Evolutionary conservation across 2,113 vertebrate species (phyloP).

Genomic region (Lepus europaeus): DNA sequence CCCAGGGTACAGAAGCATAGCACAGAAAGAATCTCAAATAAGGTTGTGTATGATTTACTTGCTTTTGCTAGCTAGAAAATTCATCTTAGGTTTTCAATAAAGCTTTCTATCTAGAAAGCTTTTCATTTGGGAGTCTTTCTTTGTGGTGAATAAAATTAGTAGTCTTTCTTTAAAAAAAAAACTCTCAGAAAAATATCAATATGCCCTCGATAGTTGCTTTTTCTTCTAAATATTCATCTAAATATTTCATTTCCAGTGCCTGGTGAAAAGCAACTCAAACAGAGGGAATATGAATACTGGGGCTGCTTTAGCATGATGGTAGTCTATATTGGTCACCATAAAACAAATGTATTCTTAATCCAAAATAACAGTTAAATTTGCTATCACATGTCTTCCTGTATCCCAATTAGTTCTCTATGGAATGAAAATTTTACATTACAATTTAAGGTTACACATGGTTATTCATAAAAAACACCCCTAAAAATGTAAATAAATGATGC

Average conservation of each 20-base stretch:
- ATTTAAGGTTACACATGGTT: not conserved
- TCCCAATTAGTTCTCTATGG: not conserved
- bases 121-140: not conserved
- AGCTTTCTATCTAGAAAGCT: slow-evolving; percentile 34
- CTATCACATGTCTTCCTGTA: not conserved
- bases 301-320: not conserved
- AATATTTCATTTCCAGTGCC: no score
- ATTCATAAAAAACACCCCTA: not conserved
- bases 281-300: not conserved
- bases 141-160: not conserved
- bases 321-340: not conserved
- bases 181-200: slow-evolving; percentile 45
- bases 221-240: not conserved
- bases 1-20: not conserved
- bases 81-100: not conserved
- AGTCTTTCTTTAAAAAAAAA: slow-evolving; percentile 14
- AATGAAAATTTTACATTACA: not conserved
- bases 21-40: not conserved
- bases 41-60: not conserved
- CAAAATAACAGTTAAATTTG: slow-evolving; percentile 17
- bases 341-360: not conserved
- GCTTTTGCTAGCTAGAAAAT: slow-evolving; percentile 53
- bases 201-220: not conserved
- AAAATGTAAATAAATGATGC: slow-evolving; percentile 41
- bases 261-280: slow-evolving; percentile 46